Conservation (phyloP, 2,113 vertebrate species). For the Gila orcuttii region DNA sequence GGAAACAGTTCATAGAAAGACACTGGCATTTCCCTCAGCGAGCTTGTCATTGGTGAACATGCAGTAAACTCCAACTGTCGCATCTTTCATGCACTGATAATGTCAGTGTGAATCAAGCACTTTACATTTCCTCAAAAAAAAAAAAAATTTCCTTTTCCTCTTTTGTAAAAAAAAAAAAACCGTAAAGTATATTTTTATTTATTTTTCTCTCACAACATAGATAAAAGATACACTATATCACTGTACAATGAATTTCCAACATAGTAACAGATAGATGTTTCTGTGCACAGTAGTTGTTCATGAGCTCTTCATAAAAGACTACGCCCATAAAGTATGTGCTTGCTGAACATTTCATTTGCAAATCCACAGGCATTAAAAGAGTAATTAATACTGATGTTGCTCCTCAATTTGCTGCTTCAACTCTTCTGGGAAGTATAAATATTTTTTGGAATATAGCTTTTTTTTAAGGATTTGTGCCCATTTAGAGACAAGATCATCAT, state of each 20-base stretch:
- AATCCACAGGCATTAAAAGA: background rate
- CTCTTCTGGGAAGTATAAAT: background rate
- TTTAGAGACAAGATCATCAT: background rate
- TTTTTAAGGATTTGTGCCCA: background rate
- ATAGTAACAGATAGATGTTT: background rate
- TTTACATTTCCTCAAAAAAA: background rate
- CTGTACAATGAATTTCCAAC: background rate
- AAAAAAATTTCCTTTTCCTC: too few relatives aligned
- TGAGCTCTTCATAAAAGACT: background rate
- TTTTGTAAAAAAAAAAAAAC: background rate
- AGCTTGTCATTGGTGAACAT: slow-evolving; percentile 27
- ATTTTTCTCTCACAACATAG: background rate
- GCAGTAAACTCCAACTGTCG: background rate
- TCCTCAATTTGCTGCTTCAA: background rate
- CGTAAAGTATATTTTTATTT: background rate
- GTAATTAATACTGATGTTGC: background rate
- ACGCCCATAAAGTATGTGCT: background rate
- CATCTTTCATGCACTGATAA: background rate
- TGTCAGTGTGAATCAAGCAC: slow-evolving; percentile 6
- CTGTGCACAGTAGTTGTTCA: too few relatives aligned
- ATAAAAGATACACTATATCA: background rate
- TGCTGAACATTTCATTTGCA: background rate
- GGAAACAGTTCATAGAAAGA: background rate
- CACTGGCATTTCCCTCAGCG: slow-evolving; percentile 5
- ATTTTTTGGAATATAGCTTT: background rate